Evolutionary conservation across 2,888 invertebrate genomes (phyloP).

Genomic region (Diaprepes abbreviatus): DNA sequence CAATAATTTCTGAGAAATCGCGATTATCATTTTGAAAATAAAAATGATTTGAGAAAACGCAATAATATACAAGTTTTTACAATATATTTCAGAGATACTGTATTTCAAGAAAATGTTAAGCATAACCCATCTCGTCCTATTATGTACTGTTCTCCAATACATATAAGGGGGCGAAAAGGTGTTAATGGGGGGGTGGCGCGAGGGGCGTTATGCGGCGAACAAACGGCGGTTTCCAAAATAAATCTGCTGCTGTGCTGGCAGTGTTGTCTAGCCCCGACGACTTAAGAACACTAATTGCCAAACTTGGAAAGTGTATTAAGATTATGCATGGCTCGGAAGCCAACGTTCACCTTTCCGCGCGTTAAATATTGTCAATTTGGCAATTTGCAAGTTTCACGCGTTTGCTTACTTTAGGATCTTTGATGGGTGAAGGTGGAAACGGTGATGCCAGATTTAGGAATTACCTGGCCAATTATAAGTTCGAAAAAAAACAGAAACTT

Average conservation of each 20-base stretch:
- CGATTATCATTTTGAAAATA: too few species aligned
- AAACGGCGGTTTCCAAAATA: conserved; percentile 59
- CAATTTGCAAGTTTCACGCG: conserved; percentile 63
- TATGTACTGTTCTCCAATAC: too few species aligned
- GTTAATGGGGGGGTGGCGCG: conserved; percentile 26
- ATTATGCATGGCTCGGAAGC: conserved; percentile 62
- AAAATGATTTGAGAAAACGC: too few species aligned
- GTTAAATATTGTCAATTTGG: conserved; percentile 69
- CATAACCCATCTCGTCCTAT: too few species aligned
- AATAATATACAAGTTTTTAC: too few species aligned
- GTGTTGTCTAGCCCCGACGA: conserved; percentile 66
- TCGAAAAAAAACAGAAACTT: too few species aligned
- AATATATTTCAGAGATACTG: too few species aligned
- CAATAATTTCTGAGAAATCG: too few species aligned
- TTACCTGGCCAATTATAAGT: too few species aligned
- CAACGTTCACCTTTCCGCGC: conserved; percentile 36
- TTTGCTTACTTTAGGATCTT: conserved; percentile 54
- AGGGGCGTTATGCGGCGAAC: conserved; percentile 30
- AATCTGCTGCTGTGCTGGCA: conserved; percentile 63
- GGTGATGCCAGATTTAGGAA: conserved; percentile 17
- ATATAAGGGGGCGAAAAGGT: not conserved
- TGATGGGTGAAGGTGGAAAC: conserved; percentile 6
- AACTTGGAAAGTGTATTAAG: conserved; percentile 69
- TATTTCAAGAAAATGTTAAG: too few species aligned
- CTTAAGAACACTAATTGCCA: conserved; percentile 69